Evolutionary conservation across 2,888 invertebrate genomes (phyloP), one percentile per base, ranked within the genome.

Genomic region (Pemphredon lugubris): DNA sequence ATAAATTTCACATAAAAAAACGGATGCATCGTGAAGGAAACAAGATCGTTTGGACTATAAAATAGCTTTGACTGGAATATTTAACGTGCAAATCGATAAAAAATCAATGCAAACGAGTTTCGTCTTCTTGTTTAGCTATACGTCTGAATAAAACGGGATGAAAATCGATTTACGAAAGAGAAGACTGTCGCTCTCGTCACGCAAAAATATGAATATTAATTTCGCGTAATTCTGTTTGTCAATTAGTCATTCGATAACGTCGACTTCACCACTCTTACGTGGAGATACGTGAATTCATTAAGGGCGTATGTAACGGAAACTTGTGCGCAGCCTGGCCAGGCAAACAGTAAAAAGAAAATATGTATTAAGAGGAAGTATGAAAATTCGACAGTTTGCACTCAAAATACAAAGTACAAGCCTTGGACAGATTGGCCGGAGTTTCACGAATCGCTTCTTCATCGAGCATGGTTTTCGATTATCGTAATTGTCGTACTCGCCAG

Each of bases 401-500:
- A n/a, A 42, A 42, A 44, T 59, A 23, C 5, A 32, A 37, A 34
- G 9, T 30, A 37, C 14, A 37, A 50, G 3, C 9, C 14, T 34
- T 3, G 26, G 26, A 7, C 13, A n/a, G 11, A 51, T 39, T 39
- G 13, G 26, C 16, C 13, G 18, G 5, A 9, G 32, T 20, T 16
- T 26, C 39, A 34, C 11, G 18, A 59, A 44, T 6, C 11, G 18
- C 3, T 47, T 11, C 13, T 26, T 32, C 39, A 34, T 40, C 50
- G 50, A 60, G 51, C 70, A 70, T 69, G 70, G 70, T 69, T 70
- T 70, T 69, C 70, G 55, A 70, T 68, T 60, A 45, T 70, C 70
- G 70, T 60, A 70, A 68, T 30, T 59, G 69, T 50, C 54, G 70
- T 51, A 18, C 34, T 60, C 45, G 40, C 59, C 50, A 11, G n/a